Evolutionary conservation across 2,888 invertebrate genomes (phyloP), one percentile per base, ranked within the genome.

Genomic region (Neoscelio sp.): DNA sequence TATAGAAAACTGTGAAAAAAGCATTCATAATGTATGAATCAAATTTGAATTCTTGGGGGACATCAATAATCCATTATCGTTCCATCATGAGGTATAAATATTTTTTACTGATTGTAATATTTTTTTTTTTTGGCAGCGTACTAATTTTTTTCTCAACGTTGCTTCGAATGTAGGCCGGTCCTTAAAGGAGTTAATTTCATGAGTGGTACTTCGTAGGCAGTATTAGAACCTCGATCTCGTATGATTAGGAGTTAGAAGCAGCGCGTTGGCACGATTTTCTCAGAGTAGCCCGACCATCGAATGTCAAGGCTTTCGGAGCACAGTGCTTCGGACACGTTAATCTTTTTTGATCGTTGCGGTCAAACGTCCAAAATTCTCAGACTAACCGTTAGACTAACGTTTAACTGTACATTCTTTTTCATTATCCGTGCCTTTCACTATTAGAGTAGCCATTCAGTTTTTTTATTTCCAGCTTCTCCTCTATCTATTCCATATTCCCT

Each of bases 321-420:
- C 60, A 75, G 70, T 12, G 58, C 35, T 35, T 30, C 60, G 56
- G 28, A 62, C 46, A 67, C 73, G 78, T 71, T 78, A 73, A 73
- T 78, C 78, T 71, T 65, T 71, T 78, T 78, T 56, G 30, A 62
- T 20, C 71, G 58, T 78, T 65, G 54, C 46, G 67, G 58, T 64
- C 77, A 83, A 86, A 85, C 82, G 73, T 78, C 86, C 87, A 83
- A 88, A 88, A 87, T 87, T 85, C 83, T 83, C 71, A 82, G 80
- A 81, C 80, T 78, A 71, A 85, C 88, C 87, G 87, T 88, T 88
- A 88, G 84, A 46, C 83, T 83, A 85, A 83, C 84, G 84, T 74
- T 83, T 87, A 87, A 87, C 87, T 85, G 87, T 87, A 86, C 78
- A 85, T 85, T 83, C 74, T 80, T 86, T 71, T 74, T 65, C 17